Base-by-base conservation (phyloP, 1,140 invertebrate genomes). In the Apis florea region DNA sequence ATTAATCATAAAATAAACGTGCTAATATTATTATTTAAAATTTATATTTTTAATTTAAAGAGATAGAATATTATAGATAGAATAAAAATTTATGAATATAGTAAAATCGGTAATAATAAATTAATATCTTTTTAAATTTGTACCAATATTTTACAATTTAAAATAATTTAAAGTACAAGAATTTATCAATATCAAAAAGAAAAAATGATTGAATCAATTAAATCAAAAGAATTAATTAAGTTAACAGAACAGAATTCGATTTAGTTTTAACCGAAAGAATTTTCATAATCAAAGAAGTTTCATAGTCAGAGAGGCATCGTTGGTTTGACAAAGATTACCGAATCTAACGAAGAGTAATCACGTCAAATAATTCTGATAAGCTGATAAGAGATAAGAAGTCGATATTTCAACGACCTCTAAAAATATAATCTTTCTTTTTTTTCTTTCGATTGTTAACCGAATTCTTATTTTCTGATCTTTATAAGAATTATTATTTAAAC, bases 371-470 rank as follows among this genome's bases (percentile, higher is more conserved):
- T 79, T 51, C 19, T n/a, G 59, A 74, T 51, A 68, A 73, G 31
- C 58, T 54, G 77, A 68, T 53, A 83, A 75, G 24, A 53, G 51
- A 84, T 72, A 80, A 75, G 0, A 11, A 31, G 69, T n/a, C 13
- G 67, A 78, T 78, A 70, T 17, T 15, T 5, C 56, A 26, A 61
- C 56, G 17, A 70, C 31, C 64, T 77, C 31, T 9, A 26, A 66
- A 51, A 51, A 17, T 8, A 47, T 47, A n/a, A 21, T 47, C 53
- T 68, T n/a, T n/a, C 10, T 24, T n/a, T 31, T n/a, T 19, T 19
- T 51, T 40, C 17, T 21, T n/a, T 54, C 21, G 3, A 21, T 53
- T 3, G 4, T 40, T n/a, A 13, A 0, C 0, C 5, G 17, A 66
- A 49, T 40, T 64, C 12, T 10, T 40, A 47, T 19, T 75, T 0